A percentile compares a stretch with the other conserved stretches of the same genome.
Evolutionary conservation across 2,797 vertebrate genomes (phyloP).

Genomic region (Poecilia wingei): DNA sequence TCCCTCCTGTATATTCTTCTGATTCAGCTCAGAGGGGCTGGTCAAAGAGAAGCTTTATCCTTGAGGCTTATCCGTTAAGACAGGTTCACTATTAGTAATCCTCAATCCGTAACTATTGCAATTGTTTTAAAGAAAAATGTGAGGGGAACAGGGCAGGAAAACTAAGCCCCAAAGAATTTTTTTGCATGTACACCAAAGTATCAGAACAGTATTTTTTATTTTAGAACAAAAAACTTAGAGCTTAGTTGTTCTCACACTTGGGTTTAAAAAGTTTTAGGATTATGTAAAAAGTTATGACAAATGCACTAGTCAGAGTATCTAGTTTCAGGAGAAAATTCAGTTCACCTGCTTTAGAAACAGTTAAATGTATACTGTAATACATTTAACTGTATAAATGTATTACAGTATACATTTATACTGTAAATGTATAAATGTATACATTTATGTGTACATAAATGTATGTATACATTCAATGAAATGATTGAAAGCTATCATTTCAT

Average conservation of each 20-base stretch:
- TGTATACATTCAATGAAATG: no score
- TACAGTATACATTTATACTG: no score
- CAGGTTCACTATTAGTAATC: constrained; percentile 77
- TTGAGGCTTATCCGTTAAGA: constrained; percentile 79
- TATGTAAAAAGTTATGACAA: constrained; percentile 24
- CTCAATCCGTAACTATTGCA: constrained; percentile 65
- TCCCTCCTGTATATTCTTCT: constrained; percentile 47
- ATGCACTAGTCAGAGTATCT: constrained; percentile 15
- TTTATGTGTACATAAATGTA: no score
- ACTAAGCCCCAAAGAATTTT: background rate
- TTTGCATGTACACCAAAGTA: background rate
- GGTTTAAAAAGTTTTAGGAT: background rate
- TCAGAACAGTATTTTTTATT: background rate
- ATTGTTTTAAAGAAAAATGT: constrained; percentile 29
- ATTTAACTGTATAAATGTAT: no score
- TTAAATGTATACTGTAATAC: background rate
- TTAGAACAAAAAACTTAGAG: background rate
- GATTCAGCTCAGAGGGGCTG: constrained; percentile 45
- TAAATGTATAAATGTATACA: no score
- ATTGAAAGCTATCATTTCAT: no score
- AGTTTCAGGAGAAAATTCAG: constrained; percentile 10
- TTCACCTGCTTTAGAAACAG: constrained; percentile 12
- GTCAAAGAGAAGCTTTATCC: constrained; percentile 76
- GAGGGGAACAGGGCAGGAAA: constrained; percentile 6
- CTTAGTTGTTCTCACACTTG: background rate